Percentiles rank a stretch among this genome's conserved stretches.
These are phyloP conservation scores for Heliopora coerulea DNA, from an alignment of 92 coral and sea anemone species.

Conservation along the genomic window DNA sequence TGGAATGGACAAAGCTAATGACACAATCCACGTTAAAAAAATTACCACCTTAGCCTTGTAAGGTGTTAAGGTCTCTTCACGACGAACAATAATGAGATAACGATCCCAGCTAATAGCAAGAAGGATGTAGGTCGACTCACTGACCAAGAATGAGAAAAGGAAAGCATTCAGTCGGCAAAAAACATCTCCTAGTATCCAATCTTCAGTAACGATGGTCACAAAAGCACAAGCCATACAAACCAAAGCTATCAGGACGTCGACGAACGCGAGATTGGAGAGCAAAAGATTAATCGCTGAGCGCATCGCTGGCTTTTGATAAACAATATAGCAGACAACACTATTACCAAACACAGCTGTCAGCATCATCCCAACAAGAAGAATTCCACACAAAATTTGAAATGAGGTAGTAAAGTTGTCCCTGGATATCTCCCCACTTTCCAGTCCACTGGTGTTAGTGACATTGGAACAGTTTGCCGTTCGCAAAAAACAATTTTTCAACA, in stretches of 20 bases:
- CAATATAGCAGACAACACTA: slow-evolving; percentile 87
- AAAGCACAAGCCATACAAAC: slow-evolving; percentile 83
- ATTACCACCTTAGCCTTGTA: slow-evolving; percentile 83
- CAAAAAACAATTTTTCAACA: slow-evolving; percentile 6
- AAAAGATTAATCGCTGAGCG: slow-evolving; percentile 92
- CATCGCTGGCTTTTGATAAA: slow-evolving; percentile 98
- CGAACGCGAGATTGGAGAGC: slow-evolving; percentile 85
- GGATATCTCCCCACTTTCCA: background rate
- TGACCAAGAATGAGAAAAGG: slow-evolving; percentile 73
- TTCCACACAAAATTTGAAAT: slow-evolving; percentile 44
- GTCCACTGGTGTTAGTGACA: background rate
- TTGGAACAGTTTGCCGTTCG: slow-evolving; percentile 18
- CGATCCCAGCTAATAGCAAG: slow-evolving; percentile 89
- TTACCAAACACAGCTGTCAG: slow-evolving; percentile 78
- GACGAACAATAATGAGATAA: slow-evolving; percentile 79
- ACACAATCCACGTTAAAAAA: slow-evolving; percentile 71
- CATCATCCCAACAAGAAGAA: slow-evolving; percentile 66
- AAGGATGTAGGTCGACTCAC: slow-evolving; percentile 81
- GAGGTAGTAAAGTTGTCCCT: slow-evolving; percentile 2
- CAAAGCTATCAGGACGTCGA: slow-evolving; percentile 77
- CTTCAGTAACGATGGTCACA: slow-evolving; percentile 62
- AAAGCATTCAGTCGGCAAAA: slow-evolving; percentile 84
- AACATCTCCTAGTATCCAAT: slow-evolving; percentile 80
- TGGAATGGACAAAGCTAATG: slow-evolving; percentile 69
- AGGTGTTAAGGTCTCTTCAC: slow-evolving; percentile 86